These are phyloP conservation scores for Neomicropteryx cornuta DNA, from an alignment of 1,140 invertebrate species.

Conservation along the genomic window DNA sequence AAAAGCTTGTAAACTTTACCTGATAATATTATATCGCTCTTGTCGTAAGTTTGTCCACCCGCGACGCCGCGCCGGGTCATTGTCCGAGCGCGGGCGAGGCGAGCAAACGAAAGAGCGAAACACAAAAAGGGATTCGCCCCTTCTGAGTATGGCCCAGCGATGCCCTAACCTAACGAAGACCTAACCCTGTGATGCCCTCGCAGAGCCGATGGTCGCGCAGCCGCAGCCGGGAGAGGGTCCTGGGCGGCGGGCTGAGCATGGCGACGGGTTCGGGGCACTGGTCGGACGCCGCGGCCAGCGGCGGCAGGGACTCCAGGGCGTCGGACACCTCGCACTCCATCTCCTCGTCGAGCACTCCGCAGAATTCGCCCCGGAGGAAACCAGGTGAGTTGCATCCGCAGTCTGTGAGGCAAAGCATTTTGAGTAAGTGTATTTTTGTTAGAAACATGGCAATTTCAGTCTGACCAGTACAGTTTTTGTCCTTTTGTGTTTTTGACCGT, in stretches of 20 bases:
- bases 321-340: conserved; percentile 61
- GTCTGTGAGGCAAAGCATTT: conserved; percentile 31
- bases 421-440: no score
- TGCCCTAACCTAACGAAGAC: not conserved
- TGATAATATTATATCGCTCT: no score
- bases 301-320: conserved; percentile 57
- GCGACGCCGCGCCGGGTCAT: not conserved
- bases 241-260: conserved; percentile 23
- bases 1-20: no score
- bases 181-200: conserved; percentile 3
- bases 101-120: no score
- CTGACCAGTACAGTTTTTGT: conserved; percentile 25
- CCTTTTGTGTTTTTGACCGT: no score
- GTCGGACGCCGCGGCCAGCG: conserved; percentile 28
- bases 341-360: conserved; percentile 49
- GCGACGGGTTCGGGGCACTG: conserved; percentile 27
- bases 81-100: conserved; percentile 4
- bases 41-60: no score
- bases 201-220: conserved; percentile 52
- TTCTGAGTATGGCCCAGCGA: not conserved
- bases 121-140: not conserved
- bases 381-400: conserved; percentile 24
- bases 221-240: conserved; percentile 44
- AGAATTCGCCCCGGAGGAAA: conserved; percentile 51
- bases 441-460: conserved; percentile 22